A percentile compares a stretch with the other conserved stretches of the same genome.
Evolutionary conservation across 2,113 vertebrate species (phyloP).

Genomic region (Peromyscus leucopus): DNA sequence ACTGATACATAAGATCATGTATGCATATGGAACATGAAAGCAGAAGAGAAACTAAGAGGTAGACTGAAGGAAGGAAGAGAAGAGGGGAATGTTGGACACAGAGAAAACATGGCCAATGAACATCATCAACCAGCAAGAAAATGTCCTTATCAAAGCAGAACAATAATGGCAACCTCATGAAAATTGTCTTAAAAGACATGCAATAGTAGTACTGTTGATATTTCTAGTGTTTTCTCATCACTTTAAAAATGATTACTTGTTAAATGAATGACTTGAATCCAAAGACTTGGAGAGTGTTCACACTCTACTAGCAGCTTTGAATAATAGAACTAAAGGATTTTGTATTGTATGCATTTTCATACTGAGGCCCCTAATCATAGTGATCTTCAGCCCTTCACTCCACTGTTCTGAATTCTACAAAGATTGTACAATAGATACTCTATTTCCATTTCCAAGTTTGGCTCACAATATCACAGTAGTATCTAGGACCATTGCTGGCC

Average conservation of each 20-base stretch:
- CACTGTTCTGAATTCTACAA: neutral
- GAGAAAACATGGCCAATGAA: neutral
- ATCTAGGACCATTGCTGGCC: neutral
- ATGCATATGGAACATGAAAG: neutral
- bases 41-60: neutral
- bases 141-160: neutral
- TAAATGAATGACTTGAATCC: neutral
- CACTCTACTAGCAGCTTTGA: neutral
- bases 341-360: neutral
- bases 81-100: no score
- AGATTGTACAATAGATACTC: neutral
- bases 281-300: neutral
- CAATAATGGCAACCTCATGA: neutral
- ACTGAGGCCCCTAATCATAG: neutral
- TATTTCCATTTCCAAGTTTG: neutral
- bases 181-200: neutral
- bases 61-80: neutral
- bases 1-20: neutral
- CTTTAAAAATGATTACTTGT: constrained; percentile 21
- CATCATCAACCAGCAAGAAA: neutral
- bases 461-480: neutral
- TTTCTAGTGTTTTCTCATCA: neutral
- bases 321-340: neutral
- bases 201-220: neutral
- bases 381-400: neutral